These are phyloP conservation scores for Psylliodes chrysocephalus DNA, from an alignment of 2,888 invertebrate species.

Conservation along the genomic window DNA sequence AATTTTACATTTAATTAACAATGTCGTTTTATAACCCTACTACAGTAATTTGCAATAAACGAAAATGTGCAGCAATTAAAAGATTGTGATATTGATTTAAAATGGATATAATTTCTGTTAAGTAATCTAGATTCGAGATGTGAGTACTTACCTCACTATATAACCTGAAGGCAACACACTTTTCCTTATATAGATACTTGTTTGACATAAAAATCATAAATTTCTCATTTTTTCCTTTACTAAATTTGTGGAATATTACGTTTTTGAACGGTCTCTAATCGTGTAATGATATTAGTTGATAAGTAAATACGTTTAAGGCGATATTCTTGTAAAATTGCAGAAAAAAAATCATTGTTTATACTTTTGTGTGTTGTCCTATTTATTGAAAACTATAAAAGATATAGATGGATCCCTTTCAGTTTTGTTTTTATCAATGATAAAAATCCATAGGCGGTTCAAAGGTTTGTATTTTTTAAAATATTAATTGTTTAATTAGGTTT, in stretches of 20 bases:
- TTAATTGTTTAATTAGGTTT: no score
- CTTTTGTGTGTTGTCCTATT: background rate
- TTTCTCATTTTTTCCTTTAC: constrained; percentile 12
- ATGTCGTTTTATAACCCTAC: constrained; percentile 12
- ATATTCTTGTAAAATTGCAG: background rate
- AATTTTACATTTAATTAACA: background rate
- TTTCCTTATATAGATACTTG: constrained; percentile 32
- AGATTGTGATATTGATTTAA: constrained; percentile 9
- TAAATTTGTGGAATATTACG: background rate
- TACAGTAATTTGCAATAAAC: constrained; percentile 2
- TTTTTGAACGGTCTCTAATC: background rate
- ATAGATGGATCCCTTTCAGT: background rate
- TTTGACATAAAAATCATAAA: constrained; percentile 29
- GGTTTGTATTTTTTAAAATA: constrained; percentile 2
- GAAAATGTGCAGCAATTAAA: background rate
- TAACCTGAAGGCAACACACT: constrained; percentile 21
- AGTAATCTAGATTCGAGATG: constrained; percentile 20
- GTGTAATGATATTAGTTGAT: background rate
- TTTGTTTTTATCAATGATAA: constrained; percentile 2
- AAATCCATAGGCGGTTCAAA: constrained; percentile 10
- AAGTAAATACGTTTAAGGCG: background rate
- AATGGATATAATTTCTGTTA: constrained; percentile 12
- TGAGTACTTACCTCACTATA: background rate
- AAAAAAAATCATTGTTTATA: background rate
- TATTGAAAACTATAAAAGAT: background rate